Evolutionary conservation across 2,113 vertebrate species (phyloP), one percentile per base, ranked within the genome.

Genomic region (Glareola pratincola): DNA sequence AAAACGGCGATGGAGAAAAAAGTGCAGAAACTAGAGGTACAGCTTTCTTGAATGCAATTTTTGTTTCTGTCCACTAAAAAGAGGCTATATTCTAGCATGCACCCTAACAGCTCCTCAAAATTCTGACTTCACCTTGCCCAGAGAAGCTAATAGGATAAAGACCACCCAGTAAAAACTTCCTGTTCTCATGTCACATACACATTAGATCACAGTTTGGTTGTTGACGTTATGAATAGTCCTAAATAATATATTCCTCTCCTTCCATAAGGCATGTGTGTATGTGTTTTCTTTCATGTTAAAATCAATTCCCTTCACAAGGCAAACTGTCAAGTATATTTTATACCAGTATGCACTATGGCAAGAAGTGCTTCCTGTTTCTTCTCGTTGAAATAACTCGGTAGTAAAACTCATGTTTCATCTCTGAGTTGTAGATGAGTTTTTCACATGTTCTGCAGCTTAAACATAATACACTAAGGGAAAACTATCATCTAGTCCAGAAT

Each of bases 21-120:
- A 97, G 97, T 99, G 97, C 99, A 99, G 94, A 98, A 98, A 37
- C 72, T 99, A 77, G 99, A 99, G 99, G 99, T 99, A 99, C 51
- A 74, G 9, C 23, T 91, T 79, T 66, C 51, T 57, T 80, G 56
- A 93, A 82, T 59, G 27, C 16, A 60, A 1, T 79, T 77, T 76
- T 72, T 85, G 2, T 81, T 81, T 66, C 37, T 69, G 14, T 50
- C 90, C 29, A 41, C 1, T 1, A 56, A 34, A 36, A 80, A 21
- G 41, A 62, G 18, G 11, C 21, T 78, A 1, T 72, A 57, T 73
- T 83, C 85, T 90, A 93, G 62, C 15, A 18, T 4, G 3, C 2
- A 3, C 50, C 24, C 67, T 78, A 85, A 78, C 19, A 84, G 11
- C 30, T 75, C 20, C 48, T 95, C 7, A 37, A 75, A 95, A 66